Evolutionary conservation across 2,113 vertebrate species (phyloP), one percentile per base, ranked within the genome.

Genomic region (Heteronetta atricapilla): DNA sequence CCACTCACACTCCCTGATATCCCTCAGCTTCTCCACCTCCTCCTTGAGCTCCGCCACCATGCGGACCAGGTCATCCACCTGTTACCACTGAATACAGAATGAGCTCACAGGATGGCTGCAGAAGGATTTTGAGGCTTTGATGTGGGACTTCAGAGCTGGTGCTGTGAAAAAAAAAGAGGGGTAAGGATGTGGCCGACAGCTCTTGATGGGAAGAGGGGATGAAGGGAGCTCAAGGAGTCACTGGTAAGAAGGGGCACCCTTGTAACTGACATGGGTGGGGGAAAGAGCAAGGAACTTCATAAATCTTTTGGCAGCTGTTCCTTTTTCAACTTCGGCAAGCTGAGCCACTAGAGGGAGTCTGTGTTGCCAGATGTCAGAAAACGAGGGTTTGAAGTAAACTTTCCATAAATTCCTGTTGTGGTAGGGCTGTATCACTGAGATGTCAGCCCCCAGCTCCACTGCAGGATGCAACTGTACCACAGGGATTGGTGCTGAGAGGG

Each of bases 61-160:
- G n/a, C n/a, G n/a, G n/a, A n/a, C n/a, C n/a, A n/a, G n/a, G n/a
- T n/a, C n/a, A n/a, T n/a, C n/a, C n/a, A n/a, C n/a, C n/a, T n/a
- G 36, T 36, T 44, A 16, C 9, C 3, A 1, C 50, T 40, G 70
- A 56, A 74, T 42, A 33, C 17, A 12, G 50, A 20, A 5, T 11
- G 33, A 8, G 13, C 11, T 1, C 2, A 0, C 10, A 5, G 60
- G 21, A 25, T 0, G 3, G 50, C 34, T 17, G 33, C 9, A 28
- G 44, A n/a, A 40, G 34, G 40, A 31, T 36, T 29, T 31, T 7
- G 34, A 66, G 52, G 58, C 26, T 29, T 31, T 1, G 1, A 20
- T 5, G 56, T 18, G 20, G 28, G 22, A 15, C 38, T 72, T 38
- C 31, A 7, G 29, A 3, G 22, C 3, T 18, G 7, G 48, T 19